These are phyloP conservation scores for Oryzias woworae DNA, from an alignment of 2,113 vertebrate species.

Conservation along the genomic window DNA sequence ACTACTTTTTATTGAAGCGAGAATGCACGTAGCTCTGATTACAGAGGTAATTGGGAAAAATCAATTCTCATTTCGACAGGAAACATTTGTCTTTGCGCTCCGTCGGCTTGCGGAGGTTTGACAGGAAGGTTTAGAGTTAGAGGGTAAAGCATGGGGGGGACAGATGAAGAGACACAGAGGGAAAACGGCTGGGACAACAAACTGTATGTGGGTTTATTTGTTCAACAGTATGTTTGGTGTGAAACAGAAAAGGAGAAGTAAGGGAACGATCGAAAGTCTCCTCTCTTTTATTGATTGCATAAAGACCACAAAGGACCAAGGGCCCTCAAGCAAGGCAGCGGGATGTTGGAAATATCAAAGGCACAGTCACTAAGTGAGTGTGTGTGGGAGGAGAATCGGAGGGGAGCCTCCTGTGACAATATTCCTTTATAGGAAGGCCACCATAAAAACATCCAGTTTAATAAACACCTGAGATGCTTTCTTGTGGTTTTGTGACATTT, in stretches of 20 bases:
- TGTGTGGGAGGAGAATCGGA: background rate
- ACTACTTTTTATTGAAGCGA: slow-evolving; percentile 52
- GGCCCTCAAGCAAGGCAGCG: slow-evolving; percentile 38
- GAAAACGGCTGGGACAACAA: background rate
- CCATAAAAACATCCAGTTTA: slow-evolving; percentile 14
- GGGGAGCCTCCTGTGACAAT: slow-evolving; percentile 29
- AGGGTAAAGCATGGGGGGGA: slow-evolving; percentile 20
- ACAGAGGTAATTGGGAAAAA: slow-evolving; percentile 57
- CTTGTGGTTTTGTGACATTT: background rate
- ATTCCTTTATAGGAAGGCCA: slow-evolving; percentile 20
- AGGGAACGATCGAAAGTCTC: slow-evolving; percentile 30
- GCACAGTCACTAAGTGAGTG: slow-evolving; percentile 16
- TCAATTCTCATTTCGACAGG: slow-evolving; percentile 72
- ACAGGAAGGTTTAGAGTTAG: slow-evolving; percentile 55
- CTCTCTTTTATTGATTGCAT: slow-evolving; percentile 39
- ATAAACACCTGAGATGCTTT: background rate
- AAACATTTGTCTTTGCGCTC: slow-evolving; percentile 73
- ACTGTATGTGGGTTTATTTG: slow-evolving; percentile 6
- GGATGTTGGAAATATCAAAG: slow-evolving; percentile 35
- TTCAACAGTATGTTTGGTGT: slow-evolving; percentile 21
- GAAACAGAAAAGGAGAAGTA: slow-evolving; percentile 15
- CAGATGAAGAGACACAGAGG: background rate
- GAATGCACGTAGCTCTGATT: slow-evolving; percentile 66
- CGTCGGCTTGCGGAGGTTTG: slow-evolving; percentile 23
- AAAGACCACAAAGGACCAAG: slow-evolving; percentile 15